Evolutionary conservation across 2,797 vertebrate species (phyloP).

Genomic region (Holocentrus rufus): DNA sequence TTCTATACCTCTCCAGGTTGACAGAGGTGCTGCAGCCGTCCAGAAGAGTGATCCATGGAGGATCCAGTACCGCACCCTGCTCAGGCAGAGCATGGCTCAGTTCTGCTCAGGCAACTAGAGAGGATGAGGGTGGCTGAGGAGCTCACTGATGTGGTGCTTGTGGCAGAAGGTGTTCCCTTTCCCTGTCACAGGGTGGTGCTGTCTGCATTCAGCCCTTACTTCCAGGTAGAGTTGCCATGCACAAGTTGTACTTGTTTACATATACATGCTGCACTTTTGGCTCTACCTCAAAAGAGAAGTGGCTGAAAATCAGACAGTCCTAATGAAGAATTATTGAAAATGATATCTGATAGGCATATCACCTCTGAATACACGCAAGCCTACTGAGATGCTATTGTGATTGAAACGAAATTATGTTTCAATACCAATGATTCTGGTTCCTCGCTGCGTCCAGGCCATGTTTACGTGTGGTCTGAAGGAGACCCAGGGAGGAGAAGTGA

Average conservation of each 20-base stretch:
- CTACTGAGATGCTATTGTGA: neutral
- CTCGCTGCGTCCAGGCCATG: constrained; percentile 67
- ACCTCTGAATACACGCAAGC: neutral
- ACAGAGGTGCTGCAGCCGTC: neutral
- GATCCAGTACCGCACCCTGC: constrained; percentile 20
- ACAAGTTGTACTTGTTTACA: neutral
- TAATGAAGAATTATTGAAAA: neutral
- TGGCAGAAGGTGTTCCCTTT: constrained; percentile 86
- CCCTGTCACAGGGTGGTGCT: constrained; percentile 90
- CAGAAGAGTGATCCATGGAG: constrained; percentile 55
- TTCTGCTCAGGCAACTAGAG: constrained; percentile 83
- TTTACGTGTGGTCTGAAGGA: constrained; percentile 90
- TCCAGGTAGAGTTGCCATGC: constrained; percentile 79
- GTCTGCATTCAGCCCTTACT: constrained; percentile 91
- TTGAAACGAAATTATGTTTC: neutral
- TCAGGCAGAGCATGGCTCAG: constrained; percentile 76
- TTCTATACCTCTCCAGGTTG: neutral
- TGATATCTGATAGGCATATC: no score
- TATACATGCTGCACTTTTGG: neutral
- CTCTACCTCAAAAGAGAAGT: neutral
- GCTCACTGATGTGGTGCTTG: constrained; percentile 87
- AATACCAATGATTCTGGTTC: neutral
- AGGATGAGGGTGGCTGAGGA: constrained; percentile 83
- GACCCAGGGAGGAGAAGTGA: constrained; percentile 82
- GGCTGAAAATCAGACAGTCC: neutral